Conservation (phyloP, 2,113 vertebrate genomes). For the Alosa alosa region DNA sequence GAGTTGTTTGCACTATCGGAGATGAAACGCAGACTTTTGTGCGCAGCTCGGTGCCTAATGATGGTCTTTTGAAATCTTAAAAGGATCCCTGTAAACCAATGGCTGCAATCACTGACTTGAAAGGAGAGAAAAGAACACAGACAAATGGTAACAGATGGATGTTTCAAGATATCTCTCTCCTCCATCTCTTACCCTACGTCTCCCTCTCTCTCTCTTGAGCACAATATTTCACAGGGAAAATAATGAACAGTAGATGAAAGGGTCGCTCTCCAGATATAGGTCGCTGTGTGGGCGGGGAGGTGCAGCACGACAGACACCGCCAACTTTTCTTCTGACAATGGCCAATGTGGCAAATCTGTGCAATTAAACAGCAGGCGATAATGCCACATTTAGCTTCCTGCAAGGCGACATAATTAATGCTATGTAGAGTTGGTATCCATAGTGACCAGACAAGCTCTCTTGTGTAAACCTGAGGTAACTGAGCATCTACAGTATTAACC, state of each 20-base stretch:
- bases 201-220: neutral
- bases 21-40: neutral
- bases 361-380: neutral
- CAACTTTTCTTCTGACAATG: neutral
- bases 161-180: neutral
- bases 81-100: neutral
- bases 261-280: neutral
- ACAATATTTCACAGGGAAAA: conserved; percentile 2
- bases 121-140: neutral
- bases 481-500: neutral
- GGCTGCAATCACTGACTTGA: neutral
- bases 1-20: neutral
- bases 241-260: conserved; percentile 13
- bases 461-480: neutral
- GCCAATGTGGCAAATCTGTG: neutral
- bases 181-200: neutral
- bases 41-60: neutral
- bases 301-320: neutral
- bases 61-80: neutral
- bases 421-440: neutral
- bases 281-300: neutral
- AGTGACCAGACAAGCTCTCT: neutral
- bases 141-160: conserved; percentile 10
- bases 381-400: neutral
- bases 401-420: neutral